Base-by-base conservation (phyloP, 2,113 vertebrate species). In the Bubo blakistoni region DNA sequence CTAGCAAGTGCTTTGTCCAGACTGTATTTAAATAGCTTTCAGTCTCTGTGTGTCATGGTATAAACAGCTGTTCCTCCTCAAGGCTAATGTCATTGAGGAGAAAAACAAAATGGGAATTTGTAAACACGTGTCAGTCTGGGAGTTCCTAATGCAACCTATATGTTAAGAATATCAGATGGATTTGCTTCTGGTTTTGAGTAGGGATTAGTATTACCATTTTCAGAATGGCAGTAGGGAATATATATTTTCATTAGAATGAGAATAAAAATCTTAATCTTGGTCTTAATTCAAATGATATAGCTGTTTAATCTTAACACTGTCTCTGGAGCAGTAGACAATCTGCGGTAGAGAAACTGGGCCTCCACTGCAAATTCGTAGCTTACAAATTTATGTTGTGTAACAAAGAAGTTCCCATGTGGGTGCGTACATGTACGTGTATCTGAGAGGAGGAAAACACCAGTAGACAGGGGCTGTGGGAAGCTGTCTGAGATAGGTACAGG, bases 21-120 rank as follows among this genome's bases (percentile, higher is more conserved):
- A 47, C 58, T 88, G 6, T 77, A 80, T 93, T 88, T 82, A 92
- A 93, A 91, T 55, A 72, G 57, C 32, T 90, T 89, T 84, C 59
- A 26, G 25, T 76, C n/a, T 88, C 58, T 81, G 38, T 67, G 57
- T 65, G 44, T 55, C 61, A 63, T 58, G 61, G 26, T 69, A 51
- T 59, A 88, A 89, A 70, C 38, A 93, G 42, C 52, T 93, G 61
- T 17, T 87, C 16, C n/a, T 67, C 26, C 47, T 79, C 57, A 57
- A 54, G 62, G 26, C 34, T 80, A 69, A 80, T 80, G 49, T 80
- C 62, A 69, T 7, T 8, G 58, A 72, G 15, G 62, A 85, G 78
- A 40, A 81, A 79, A 76, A 54, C 85, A 54, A 87, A 79, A 71
- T 4, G 10, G 30, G 57, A 67, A 69, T 87, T 63, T 67, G n/a